Conservation (phyloP, 2,888 invertebrate genomes). For the Pegoplata infirma region DNA sequence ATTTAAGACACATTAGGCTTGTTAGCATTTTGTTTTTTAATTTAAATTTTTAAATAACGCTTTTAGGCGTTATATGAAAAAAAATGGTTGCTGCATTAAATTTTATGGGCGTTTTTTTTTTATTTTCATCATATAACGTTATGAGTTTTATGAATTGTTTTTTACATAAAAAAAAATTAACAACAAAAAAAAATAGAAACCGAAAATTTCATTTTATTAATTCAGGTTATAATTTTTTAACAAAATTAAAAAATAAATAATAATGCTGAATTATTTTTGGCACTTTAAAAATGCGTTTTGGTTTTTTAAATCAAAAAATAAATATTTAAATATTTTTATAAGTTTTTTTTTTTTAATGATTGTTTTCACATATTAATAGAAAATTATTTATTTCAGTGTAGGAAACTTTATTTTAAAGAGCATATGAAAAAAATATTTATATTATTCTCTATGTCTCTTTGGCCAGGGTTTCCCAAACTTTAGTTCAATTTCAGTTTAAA, state of each 20-base stretch:
- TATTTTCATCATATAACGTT: slow-evolving; percentile 20
- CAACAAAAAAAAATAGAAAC: too few species aligned
- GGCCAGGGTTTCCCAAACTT: not conserved
- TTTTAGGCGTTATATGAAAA: slow-evolving; percentile 20
- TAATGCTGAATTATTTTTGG: slow-evolving; percentile 58
- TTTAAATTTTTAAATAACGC: slow-evolving; percentile 45
- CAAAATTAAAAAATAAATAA: slow-evolving; percentile 3
- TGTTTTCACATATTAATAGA: slow-evolving; percentile 43
- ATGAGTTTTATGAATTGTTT: slow-evolving; percentile 1
- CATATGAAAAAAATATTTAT: not conserved
- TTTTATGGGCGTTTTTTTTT: slow-evolving; percentile 38
- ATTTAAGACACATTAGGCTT: slow-evolving; percentile 78
- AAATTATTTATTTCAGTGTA: slow-evolving; percentile 9
- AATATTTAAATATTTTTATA: slow-evolving; percentile 15
- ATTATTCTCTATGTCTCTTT: not conserved
- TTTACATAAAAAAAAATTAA: not conserved
- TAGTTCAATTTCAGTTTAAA: not conserved
- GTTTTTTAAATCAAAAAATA: slow-evolving; percentile 22
- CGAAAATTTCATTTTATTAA: slow-evolving; percentile 24
- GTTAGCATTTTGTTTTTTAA: slow-evolving; percentile 69
- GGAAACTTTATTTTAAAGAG: not conserved
- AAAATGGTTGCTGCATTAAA: slow-evolving; percentile 43
- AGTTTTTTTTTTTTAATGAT: slow-evolving; percentile 46
- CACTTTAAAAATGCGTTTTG: slow-evolving; percentile 65
- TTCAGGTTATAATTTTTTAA: slow-evolving; percentile 12